These are phyloP conservation scores for Danaus melanippus DNA, from an alignment of 1,140 invertebrate species.

Conservation along the genomic window DNA sequence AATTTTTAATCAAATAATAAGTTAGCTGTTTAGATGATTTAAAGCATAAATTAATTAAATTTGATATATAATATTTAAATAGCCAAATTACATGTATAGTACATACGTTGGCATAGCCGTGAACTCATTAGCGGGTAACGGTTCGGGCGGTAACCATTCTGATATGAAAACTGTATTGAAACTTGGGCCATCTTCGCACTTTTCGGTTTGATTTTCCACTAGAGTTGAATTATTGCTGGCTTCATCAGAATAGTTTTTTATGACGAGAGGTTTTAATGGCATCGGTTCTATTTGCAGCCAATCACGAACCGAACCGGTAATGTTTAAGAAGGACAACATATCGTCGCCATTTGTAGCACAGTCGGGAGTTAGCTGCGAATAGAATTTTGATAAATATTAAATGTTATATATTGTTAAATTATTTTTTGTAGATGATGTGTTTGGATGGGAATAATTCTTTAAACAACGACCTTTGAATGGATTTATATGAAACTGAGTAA, in stretches of 20 bases:
- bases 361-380: slow-evolving; percentile 2
- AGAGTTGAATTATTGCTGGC: slow-evolving; percentile 21
- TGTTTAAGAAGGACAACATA: slow-evolving; percentile 45
- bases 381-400: no score
- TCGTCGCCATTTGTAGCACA: slow-evolving; percentile 12
- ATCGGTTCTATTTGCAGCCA: slow-evolving; percentile 52
- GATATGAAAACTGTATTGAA: slow-evolving; percentile 46
- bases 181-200: slow-evolving; percentile 6
- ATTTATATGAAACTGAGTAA: no score
- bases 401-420: no score
- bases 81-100: no score
- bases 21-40: no score
- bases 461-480: no score
- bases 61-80: background rate
- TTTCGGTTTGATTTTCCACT: slow-evolving; percentile 11
- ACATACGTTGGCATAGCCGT: slow-evolving; percentile 59
- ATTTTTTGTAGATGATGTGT: no score
- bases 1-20: no score
- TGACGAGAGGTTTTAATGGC: slow-evolving; percentile 29
- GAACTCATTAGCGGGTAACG: slow-evolving; percentile 59
- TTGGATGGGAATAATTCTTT: no score
- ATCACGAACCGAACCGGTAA: slow-evolving; percentile 48
- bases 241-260: slow-evolving; percentile 21
- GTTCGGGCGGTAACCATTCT: slow-evolving; percentile 54
- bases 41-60: slow-evolving; percentile 1